Percentiles rank a stretch among this genome's conserved stretches.
Conservation (phyloP, 2,888 invertebrate genomes). For the Eumerus sabulonum region DNA sequence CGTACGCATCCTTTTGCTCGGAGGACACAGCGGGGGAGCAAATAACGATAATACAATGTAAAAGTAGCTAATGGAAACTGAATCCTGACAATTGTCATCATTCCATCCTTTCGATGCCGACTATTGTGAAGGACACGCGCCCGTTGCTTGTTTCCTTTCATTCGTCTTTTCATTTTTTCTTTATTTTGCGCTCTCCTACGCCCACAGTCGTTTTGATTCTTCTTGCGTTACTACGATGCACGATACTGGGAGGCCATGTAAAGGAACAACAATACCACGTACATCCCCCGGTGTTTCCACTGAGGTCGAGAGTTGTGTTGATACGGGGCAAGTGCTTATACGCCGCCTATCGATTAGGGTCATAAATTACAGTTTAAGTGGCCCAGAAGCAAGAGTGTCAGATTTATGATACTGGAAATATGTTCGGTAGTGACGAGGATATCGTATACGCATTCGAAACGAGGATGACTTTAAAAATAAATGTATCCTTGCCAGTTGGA, state of each 20-base stretch:
- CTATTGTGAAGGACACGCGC: not conserved
- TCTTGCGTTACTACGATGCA: no score
- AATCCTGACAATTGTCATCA: constrained; percentile 50
- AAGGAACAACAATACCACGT: constrained; percentile 31
- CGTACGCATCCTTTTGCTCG: constrained; percentile 45
- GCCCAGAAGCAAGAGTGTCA: constrained; percentile 44
- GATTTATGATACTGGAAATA: constrained; percentile 57
- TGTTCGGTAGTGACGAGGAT: constrained; percentile 26
- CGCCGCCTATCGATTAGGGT: constrained; percentile 19
- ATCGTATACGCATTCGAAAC: constrained; percentile 8
- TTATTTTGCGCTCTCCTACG: no score
- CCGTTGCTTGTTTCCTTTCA: no score
- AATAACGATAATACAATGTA: no score
- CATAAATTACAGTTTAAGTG: constrained; percentile 61
- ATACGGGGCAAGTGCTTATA: constrained; percentile 35
- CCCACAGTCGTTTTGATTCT: no score
- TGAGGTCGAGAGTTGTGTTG: constrained; percentile 48
- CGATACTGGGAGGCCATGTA: constrained; percentile 22
- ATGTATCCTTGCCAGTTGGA: constrained; percentile 35
- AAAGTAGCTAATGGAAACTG: constrained; percentile 22
- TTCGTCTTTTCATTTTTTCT: no score
- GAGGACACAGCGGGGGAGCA: not conserved
- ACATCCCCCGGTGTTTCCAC: no score
- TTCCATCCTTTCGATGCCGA: not conserved
- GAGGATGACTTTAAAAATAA: constrained; percentile 41